Conservation (phyloP, 2,113 vertebrate species). For the Varanus komodoensis region DNA sequence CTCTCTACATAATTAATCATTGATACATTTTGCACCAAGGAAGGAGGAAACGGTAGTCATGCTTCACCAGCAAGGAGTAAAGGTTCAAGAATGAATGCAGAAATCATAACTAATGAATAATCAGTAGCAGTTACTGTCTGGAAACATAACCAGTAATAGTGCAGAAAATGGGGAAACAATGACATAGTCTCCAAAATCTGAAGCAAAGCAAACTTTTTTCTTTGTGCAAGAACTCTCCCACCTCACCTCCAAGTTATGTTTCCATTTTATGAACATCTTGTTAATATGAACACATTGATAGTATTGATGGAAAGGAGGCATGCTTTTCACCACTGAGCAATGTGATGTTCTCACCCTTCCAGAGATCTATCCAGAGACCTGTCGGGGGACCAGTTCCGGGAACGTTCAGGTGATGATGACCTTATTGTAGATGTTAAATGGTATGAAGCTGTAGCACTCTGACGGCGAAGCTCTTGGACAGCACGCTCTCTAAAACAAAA, state of each 20-base stretch:
- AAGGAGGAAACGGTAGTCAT: background rate
- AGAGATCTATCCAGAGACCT: conserved; percentile 60
- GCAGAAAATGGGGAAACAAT: background rate
- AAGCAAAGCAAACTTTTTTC: background rate
- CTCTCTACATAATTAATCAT: background rate
- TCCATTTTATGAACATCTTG: background rate
- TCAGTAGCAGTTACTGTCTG: background rate
- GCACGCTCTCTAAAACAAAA: conserved; percentile 73
- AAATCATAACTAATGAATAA: background rate
- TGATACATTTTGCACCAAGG: background rate
- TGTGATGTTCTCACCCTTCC: conserved; percentile 63
- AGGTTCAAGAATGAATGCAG: background rate
- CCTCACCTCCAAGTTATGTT: background rate
- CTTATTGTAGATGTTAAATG: conserved; percentile 71
- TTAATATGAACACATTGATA: background rate
- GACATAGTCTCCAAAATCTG: background rate
- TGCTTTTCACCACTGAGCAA: conserved; percentile 28
- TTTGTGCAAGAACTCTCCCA: background rate
- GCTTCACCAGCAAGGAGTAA: background rate
- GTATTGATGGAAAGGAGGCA: background rate
- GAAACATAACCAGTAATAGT: background rate
- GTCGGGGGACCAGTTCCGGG: conserved; percentile 60
- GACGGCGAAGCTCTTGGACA: conserved; percentile 73
- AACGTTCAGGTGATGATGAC: conserved; percentile 66
- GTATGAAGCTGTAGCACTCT: conserved; percentile 60